Base-by-base conservation (phyloP, 2,888 invertebrate species). In the Cabera pusaria region DNA sequence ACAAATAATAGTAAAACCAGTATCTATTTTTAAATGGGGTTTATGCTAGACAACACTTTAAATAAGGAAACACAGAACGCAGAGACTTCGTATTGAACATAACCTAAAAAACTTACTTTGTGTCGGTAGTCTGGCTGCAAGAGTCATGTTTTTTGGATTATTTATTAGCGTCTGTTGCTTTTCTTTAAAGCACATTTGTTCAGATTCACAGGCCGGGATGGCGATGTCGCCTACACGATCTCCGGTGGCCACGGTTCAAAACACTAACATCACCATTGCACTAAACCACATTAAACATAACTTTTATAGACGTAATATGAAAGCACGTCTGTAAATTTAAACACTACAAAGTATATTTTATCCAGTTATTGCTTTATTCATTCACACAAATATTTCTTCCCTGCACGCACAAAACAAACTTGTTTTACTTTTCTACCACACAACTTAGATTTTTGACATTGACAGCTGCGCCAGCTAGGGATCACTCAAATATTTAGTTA, bases 131-230 rank as follows among this genome's bases (percentile, higher is more conserved):
- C 81, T 78, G 34, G 79, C 76, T 22, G 86, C 75, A 57, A 87
- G 64, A 56, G 84, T 87, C 84, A 86, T 87, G 44, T 76, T 76
- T 55, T 71, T 55, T 59, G 72, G 64, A 56, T 60, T 58, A 58
- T n/a, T n/a, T n/a, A 71, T 63, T 48, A 56, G 69, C 42, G 58
- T 56, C 47, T 68, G 65, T 56, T 69, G 68, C 56, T 66, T 71
- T 64, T 78, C 69, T 59, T 73, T 59, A 45, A 76, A 56, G 59
- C 81, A 81, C 79, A 82, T 82, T 67, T 71, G 69, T n/a, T 3
- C 14, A 3, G 4, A 14, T 54, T 64, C 64, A 63, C 61, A 62
- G 35, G 56, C 58, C 43, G 59, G 59, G 52, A 53, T 56, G 44
- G 44, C 57, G 54, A 45, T 49, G 45, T 58, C 66, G 59, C 72